Base-by-base conservation (phyloP, 2,888 invertebrate species). In the Slavum lentiscoides region DNA sequence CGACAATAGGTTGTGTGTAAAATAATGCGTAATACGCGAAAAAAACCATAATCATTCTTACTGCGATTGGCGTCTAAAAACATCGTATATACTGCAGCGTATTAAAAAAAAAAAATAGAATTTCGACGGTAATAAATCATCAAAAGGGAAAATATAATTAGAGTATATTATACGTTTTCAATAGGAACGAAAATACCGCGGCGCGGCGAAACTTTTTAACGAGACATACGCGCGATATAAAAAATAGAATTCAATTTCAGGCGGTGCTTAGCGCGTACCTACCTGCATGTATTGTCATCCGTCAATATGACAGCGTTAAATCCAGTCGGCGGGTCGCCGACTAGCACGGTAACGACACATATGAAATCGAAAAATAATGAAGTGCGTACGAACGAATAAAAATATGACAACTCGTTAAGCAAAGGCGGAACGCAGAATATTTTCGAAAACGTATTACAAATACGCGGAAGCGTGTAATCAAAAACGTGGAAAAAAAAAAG, bases 41-140 rank as follows among this genome's bases (percentile, higher is more conserved):
- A 43, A 43, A 67, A 43, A 21, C n/a, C n/a, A 67, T 67, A 39
- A 39, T 53, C 53, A 43, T 67, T 43, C 30, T 67, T 39, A 67
- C 43, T 1, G 43, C 43, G 43, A 49, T 13, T 21, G 43, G 37
- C 21, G 21, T 43, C 17, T 67, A 43, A 49, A 67, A 67, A 6
- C 21, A 43, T 4, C 21, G 19, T 19, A 30, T 30, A 4, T 30
- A 30, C 30, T 4, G 30, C 30, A 30, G 30, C 4, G 30, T 30
- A 30, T 30, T 21, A 15, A 43, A 39, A 8, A 43, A 17, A 68
- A 68, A 68, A 67, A 49, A 49, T 23, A 49, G 17, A 49, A 68
- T 19, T 68, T 68, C 49, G 17, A 68, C 23, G 11, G 15, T 19
- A 30, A 53, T 23, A 49, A 68, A 67, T 68, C 49, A 49, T 23